These are phyloP conservation scores for Tringa solitaria DNA, from an alignment of 2,113 vertebrate genomes.

Conservation along the genomic window DNA sequence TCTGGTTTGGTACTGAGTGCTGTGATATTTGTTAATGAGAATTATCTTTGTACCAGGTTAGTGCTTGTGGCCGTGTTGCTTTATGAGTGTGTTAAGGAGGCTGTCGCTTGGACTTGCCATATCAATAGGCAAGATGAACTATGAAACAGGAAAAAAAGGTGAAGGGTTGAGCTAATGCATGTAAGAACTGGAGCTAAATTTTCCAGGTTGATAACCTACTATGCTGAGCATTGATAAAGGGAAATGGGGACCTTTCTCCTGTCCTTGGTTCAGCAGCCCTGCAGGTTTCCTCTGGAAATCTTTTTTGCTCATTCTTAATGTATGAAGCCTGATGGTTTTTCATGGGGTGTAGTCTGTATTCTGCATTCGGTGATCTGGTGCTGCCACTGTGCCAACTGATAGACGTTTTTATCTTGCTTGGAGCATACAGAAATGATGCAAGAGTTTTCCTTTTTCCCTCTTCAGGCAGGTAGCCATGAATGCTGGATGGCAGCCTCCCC, in stretches of 20 bases:
- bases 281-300: background rate
- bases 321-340: background rate
- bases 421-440: background rate
- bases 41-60: background rate
- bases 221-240: background rate
- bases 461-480: background rate
- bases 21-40: background rate
- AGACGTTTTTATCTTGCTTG: background rate
- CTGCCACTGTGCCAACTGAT: background rate
- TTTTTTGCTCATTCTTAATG: background rate
- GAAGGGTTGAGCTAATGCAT: background rate
- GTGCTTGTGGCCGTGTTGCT: background rate
- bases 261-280: background rate
- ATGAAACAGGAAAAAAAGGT: background rate
- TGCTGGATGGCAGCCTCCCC: background rate
- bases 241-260: background rate
- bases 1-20: background rate
- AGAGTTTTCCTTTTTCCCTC: background rate
- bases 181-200: background rate
- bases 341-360: background rate
- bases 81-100: background rate
- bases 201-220: background rate
- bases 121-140: background rate
- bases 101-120: background rate
- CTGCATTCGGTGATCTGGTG: background rate